Evolutionary conservation across 2,888 invertebrate species (phyloP).

Genomic region (Drepana falcataria): DNA sequence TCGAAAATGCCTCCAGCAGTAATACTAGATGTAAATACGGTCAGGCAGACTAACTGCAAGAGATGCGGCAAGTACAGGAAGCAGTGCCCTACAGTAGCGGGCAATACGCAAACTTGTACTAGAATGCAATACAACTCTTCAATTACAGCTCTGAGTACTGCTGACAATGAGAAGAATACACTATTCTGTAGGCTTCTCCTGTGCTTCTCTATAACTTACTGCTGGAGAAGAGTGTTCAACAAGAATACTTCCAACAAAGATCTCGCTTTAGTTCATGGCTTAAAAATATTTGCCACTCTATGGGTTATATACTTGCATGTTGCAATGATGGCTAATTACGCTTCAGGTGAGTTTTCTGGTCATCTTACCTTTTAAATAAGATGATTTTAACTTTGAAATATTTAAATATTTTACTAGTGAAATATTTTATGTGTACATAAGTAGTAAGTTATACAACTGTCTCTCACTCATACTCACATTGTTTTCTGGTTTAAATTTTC

Average conservation of each 20-base stretch:
- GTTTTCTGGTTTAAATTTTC: constrained; percentile 22
- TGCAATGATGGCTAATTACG: constrained; percentile 81
- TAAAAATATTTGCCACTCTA: constrained; percentile 81
- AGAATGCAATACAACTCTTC: constrained; percentile 52
- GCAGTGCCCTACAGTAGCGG: constrained; percentile 45
- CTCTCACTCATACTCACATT: no score
- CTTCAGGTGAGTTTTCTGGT: constrained; percentile 66
- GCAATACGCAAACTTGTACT: constrained; percentile 44
- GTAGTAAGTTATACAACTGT: no score
- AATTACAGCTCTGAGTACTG: constrained; percentile 43
- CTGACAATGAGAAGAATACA: constrained; percentile 40
- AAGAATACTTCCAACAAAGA: constrained; percentile 72
- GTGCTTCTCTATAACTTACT: constrained; percentile 63
- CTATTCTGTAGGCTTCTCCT: constrained; percentile 48
- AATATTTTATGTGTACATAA: no score
- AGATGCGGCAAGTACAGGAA: constrained; percentile 66
- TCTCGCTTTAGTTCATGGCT: constrained; percentile 76
- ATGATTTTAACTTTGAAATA: no score
- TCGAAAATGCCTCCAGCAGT: constrained; percentile 48
- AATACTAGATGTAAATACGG: constrained; percentile 61
- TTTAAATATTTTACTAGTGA: no score
- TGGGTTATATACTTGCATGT: constrained; percentile 83
- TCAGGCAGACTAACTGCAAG: constrained; percentile 50
- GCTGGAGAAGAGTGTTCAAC: constrained; percentile 62
- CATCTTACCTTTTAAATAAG: no score